Base-by-base conservation (phyloP, 2,797 vertebrate species). In the Alexandromys oeconomus region DNA sequence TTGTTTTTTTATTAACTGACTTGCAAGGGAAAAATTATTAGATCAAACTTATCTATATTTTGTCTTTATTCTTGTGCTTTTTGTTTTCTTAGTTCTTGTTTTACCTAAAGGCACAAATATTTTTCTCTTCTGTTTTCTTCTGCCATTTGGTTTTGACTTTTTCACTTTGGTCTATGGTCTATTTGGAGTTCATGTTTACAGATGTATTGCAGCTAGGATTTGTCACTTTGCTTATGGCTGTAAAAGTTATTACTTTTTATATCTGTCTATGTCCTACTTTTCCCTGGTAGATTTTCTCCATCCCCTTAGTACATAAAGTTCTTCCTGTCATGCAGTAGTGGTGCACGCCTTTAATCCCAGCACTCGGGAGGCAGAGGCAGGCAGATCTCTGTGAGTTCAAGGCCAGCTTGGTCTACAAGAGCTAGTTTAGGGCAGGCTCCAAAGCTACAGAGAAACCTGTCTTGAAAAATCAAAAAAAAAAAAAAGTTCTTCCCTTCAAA, bases 101-200 rank as follows among this genome's bases (percentile, higher is more conserved):
- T 93, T 88, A 46, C 13, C 17, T 37, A 95, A 67, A 86, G 67
- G 74, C 25, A 81, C 2, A 77, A n/a, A 78, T 9, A 43, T 85
- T 95, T 71, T 87, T 86, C 31, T 67, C 40, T 19, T 71, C 0
- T 59, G 17, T 92, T 94, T 93, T 88, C 79, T 85, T 91, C 67
- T 78, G 12, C 77, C n/a, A 63, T 77, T 67, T 90, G 94, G 17
- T 77, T 97, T 95, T 92, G 67, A n/a, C 89, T 87, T 93, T 96
- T 85, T 63, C 3, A 37, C 61, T 71, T 89, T 87, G 37, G 34
- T 40, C 71, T 90, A 25, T 80, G 40, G 69, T 77, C 31, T 31
- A n/a, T 46, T 94, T 93, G 77, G 69, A 93, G 59, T 87, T 93
- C 51, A 40, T 65, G 12, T 79, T 89, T 79, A 4, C 37, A 37